Evolutionary conservation across 2,113 vertebrate genomes (phyloP).

Genomic region (Sialia sialis): DNA sequence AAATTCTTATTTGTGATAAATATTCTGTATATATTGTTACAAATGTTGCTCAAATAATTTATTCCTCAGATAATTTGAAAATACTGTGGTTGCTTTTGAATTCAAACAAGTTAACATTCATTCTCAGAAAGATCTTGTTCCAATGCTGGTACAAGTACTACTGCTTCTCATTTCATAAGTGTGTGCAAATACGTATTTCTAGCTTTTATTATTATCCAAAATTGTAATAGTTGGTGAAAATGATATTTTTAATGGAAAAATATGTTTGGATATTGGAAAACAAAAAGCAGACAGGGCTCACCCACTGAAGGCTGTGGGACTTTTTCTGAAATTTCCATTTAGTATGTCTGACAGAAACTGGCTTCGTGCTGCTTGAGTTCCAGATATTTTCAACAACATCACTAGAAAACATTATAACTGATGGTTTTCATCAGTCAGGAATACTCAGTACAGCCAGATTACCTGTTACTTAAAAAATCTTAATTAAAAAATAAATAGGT

Average conservation of each 20-base stretch:
- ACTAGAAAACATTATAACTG: neutral
- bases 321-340: neutral
- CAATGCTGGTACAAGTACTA: neutral
- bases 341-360: neutral
- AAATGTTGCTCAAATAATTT: neutral
- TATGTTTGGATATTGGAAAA: neutral
- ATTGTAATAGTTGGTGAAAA: neutral
- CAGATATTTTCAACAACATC: neutral
- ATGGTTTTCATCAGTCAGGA: neutral
- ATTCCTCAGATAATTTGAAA: neutral
- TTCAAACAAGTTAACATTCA: neutral
- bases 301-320: neutral
- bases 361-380: neutral
- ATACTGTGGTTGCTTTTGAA: neutral
- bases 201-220: neutral
- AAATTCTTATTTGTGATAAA: neutral
- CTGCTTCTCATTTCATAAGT: neutral
- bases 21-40: neutral
- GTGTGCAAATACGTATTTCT: neutral
- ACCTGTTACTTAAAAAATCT: neutral
- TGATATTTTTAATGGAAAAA: neutral
- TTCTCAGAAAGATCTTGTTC: neutral
- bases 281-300: neutral
- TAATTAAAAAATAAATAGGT: neutral
- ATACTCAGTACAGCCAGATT: neutral